Base-by-base conservation (phyloP, 1,140 invertebrate genomes). In the Dendrolimus kikuchii region DNA sequence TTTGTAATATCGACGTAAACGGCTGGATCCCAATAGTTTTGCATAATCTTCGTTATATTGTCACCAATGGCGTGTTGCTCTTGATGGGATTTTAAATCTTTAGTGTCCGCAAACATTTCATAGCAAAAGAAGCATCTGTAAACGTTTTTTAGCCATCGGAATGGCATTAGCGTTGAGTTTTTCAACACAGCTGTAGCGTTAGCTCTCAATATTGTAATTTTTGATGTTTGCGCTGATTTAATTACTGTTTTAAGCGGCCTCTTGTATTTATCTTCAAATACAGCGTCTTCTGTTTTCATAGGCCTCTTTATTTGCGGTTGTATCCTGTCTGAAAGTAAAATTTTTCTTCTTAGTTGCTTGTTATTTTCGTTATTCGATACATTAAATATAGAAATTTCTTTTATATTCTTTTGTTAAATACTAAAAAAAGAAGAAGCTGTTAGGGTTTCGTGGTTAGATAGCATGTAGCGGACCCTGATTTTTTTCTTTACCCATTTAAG, bases 51-150 rank as follows among this genome's bases (percentile, higher is more conserved):
- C 6, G 5, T 46, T 9, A 54, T 48, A 4, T 46, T 42, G 0
- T 55, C 51, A 2, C 50, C 36, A 10, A 59, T 42, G 44, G 44
- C 41, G n/a, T 64, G 61, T 38, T 41, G 9, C 5, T 41, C 49
- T 42, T 59, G 51, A 41, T 65, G 62, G 3, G 40, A 37, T 50
- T 57, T 57, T 1, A 68, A 41, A 23, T 62, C 60, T 10, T 51
- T 52, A 4, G 55, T 49, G 4, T 60, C 49, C 39, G 59, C 38
- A 39, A 68, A 65, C 4, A 59, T 51, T 0, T 60, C 53, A 50
- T 66, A 58, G 51, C 66, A 69, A 38, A 60, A 69, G 40, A 69
- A 69, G 38, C 66, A 69, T 49, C 59, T 63, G 49, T 57, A 66
- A 0, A 49, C 46, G 40, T 55, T 65, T 36, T 49, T 59, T 4